Base-by-base conservation (phyloP, 2,113 vertebrate genomes). In the Corvus hawaiiensis region DNA sequence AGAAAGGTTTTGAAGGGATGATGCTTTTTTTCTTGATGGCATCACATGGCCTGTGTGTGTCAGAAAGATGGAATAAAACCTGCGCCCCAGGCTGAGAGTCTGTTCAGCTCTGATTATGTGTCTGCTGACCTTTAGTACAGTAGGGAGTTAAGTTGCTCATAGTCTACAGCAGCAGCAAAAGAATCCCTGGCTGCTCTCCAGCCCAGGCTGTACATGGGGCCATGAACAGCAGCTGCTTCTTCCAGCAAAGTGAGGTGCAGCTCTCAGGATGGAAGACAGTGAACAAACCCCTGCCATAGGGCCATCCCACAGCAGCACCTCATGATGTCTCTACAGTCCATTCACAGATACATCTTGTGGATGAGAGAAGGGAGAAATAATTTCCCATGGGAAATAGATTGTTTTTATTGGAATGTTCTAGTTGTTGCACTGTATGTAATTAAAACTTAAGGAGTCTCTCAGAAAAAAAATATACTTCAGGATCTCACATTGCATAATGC, bases 181-280 rank as follows among this genome's bases (percentile, higher is more conserved):
- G 73, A 48, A 63, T 37, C 37, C 9, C n/a, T 41, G 82, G 18
- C 59, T 93, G 22, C 24, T 86, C 83, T 80, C 55, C 43, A 85
- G 43, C 54, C 41, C 41, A 51, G 54, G n/a, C 23, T 26, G 24
- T 43, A 19, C 0, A 0, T 37, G 37, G 23, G 16, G 22, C n/a
- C 22, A 9, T 13, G n/a, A 51, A 44, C 3, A 44, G 51, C 43
- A 71, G 35, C 46, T 41, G 32, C 26, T 13, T 23, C 8, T 64
- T 68, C 52, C 82, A 62, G 15, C 16, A 21, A 5, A 69, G 23
- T 0, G 11, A 77, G 69, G 28, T 19, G 33, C 27, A 78, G 63
- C 35, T 41, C 77, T 78, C 14, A 7, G 58, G 21, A 27, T 63
- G 35, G 43, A 21, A 68, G 16, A n/a, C 14, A 15, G 23, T 21